These are phyloP conservation scores for Achroia grisella DNA, from an alignment of 1,140 invertebrate species.

Conservation along the genomic window DNA sequence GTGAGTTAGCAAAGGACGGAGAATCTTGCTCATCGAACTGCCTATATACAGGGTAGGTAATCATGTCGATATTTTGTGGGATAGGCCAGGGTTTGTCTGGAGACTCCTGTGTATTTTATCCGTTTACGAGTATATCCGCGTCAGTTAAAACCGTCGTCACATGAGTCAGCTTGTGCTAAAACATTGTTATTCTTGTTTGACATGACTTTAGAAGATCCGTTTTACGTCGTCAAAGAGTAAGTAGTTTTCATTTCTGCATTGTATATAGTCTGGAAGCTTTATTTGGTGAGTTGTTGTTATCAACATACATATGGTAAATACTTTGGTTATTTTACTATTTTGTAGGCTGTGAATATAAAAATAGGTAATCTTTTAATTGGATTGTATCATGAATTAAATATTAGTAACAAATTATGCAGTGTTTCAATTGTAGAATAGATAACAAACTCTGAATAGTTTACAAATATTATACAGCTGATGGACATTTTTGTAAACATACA, in stretches of 20 bases:
- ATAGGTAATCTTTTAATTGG: no score
- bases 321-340: no score
- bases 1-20: conserved; percentile 49
- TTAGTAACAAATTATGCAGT: no score
- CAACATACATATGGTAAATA: conserved; percentile 1
- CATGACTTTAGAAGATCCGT: conserved; percentile 97
- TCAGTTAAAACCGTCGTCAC: conserved; percentile 26
- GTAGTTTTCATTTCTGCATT: conserved; percentile 52
- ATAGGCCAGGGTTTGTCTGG: conserved; percentile 42
- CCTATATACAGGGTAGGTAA: conserved; percentile 47
- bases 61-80: conserved; percentile 66
- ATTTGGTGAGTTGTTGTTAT: no score
- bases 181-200: conserved; percentile 55
- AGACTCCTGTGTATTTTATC: conserved; percentile 30
- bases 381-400: no score
- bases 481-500: no score
- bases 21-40: conserved; percentile 42
- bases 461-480: no score
- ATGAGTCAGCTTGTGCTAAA: conserved; percentile 35
- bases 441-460: no score
- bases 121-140: conserved; percentile 17
- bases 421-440: no score
- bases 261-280: no score
- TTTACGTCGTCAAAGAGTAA: conserved; percentile 97
- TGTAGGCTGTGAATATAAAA: no score